Base-by-base conservation (phyloP, 2,797 vertebrate genomes). In the Brotula barbata region DNA sequence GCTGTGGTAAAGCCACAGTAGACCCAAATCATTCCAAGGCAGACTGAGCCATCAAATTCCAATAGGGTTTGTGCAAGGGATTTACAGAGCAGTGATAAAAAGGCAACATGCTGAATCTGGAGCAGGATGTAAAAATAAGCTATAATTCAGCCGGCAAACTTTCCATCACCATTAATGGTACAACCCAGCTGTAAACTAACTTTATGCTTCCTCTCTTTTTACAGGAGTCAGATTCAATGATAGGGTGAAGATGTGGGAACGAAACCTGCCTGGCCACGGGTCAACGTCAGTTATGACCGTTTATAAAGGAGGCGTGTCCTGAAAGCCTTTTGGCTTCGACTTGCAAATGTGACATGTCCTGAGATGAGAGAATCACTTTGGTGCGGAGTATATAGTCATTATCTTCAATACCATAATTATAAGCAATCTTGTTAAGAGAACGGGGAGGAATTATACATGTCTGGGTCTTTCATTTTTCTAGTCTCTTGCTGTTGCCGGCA, bases 331-430 rank as follows among this genome's bases (percentile, higher is more conserved):
- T 62, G 63, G 43, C 47, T 67, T 7, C 8, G 16, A 68, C 22
- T 43, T 63, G 50, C 39, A 45, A 39, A 67, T 61, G 52, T 74
- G 63, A 69, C 9, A 42, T 41, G 5, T 52, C 11, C 58, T 10
- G 31, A 11, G 31, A 33, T 2, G 31, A 33, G 31, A 33, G 31
- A 33, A 33, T 6, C 31, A 2, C 31, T 44, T 50, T 64, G 42
- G 2, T 53, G 17, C 10, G 16, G 11, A 72, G 33, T 31, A 40
- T 52, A 42, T 51, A 41, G 36, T 65, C 68, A 72, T 76, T 65
- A 75, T 57, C 68, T 64, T 44, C 42, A 58, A 54, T 73, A 64
- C 70, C 70, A 61, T 77, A 55, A 80, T 78, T 71, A 82, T 39
- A 1, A 5, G 14, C 15, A 7, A 39, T 39, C 13, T 39, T 14